Conservation (phyloP, 2,797 vertebrate genomes). For the Propithecus deckenii region DNA sequence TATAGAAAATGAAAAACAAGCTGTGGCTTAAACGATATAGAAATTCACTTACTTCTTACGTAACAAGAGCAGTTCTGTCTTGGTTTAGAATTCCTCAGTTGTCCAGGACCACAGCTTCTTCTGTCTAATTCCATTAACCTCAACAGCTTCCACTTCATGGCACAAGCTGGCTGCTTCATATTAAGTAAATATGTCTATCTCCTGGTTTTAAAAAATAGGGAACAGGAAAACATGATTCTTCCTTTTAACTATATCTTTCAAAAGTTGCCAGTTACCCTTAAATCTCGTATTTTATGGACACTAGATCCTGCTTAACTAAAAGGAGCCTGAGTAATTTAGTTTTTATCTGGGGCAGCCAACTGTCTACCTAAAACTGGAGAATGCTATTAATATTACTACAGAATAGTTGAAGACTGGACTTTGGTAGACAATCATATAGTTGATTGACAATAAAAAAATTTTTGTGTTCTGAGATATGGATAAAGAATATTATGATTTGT, state of each 20-base stretch:
- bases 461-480: not conserved
- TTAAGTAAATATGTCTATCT: not conserved
- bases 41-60: not conserved
- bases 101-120: not conserved
- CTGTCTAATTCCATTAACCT: not conserved
- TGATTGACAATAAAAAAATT: not conserved
- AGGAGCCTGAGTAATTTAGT: not conserved
- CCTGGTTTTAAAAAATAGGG: not conserved
- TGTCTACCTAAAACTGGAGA: not conserved
- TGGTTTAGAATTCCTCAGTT: not conserved
- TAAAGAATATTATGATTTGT: not conserved
- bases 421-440: not conserved
- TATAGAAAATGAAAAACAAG: constrained; percentile 14
- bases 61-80: not conserved
- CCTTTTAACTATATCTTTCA: not conserved
- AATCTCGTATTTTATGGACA: not conserved
- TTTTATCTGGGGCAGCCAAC: not conserved
- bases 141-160: not conserved
- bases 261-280: not conserved
- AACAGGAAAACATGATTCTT: not conserved
- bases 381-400: not conserved
- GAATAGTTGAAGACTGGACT: not conserved
- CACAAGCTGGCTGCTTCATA: not conserved
- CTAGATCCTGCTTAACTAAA: not conserved
- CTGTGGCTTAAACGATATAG: not conserved